phyloP scores from a whole-genome alignment of 1,140 invertebrate species.

The Temnothorax longispinosus region DNA sequence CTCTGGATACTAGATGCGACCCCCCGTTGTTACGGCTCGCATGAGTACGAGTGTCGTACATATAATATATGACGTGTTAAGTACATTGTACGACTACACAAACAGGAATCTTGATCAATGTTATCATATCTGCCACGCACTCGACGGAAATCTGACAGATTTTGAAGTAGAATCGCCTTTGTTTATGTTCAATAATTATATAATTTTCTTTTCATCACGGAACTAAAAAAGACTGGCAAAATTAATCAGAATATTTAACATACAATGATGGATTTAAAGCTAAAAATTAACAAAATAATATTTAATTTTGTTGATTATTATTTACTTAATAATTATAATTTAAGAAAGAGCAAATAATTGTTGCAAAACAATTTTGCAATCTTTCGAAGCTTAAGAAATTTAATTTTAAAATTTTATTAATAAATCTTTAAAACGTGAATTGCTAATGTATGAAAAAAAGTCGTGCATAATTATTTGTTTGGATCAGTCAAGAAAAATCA shows the following conservation, averaged over 20 bases:
- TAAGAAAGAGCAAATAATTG: background rate
- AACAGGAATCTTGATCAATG: background rate
- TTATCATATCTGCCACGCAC: background rate
- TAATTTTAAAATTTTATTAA: background rate
- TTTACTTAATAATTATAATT: background rate
- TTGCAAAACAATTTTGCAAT: background rate
- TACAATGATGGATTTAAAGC: background rate
- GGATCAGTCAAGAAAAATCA: constrained; percentile 76
- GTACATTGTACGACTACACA: constrained; percentile 15
- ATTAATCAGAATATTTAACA: background rate
- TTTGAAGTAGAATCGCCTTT: background rate
- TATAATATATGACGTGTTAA: constrained; percentile 62
- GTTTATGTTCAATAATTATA: constrained; percentile 10
- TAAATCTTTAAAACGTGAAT: background rate
- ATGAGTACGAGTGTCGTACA: constrained; percentile 60
- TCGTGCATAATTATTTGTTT: constrained; percentile 34
- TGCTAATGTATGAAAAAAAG: background rate
- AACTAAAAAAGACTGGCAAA: background rate
- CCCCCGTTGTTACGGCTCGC: constrained; percentile 75
- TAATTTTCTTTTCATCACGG: constrained; percentile 30
- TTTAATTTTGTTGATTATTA: background rate
- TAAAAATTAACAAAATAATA: background rate
- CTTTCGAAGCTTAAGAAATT: background rate
- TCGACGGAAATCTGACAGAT: background rate
- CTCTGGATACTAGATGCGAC: constrained; percentile 76